Base-by-base conservation (phyloP, 1,140 invertebrate species). In the Metopolophium dirhodum region DNA sequence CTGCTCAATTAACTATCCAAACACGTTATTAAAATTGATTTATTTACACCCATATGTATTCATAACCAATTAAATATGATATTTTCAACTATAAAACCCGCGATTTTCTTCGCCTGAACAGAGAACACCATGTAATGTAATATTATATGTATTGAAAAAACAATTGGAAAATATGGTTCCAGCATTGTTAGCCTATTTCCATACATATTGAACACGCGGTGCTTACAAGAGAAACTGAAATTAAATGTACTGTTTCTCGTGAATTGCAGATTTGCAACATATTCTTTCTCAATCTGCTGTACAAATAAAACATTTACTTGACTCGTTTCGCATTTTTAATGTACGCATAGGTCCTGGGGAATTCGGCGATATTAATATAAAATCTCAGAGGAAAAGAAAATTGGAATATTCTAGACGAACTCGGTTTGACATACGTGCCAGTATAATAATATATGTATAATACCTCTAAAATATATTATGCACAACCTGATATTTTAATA, bases 161-260 rank as follows among this genome's bases (percentile, higher is more conserved):
- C 83, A 30, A 87, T 49, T 87, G 45, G 11, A 20, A 87, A 49
- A 87, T 45, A 87, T 30, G 18, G 8, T 26, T 23, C 30, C 2
- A 35, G 37, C 23, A 18, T 30, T n/a, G 86, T 47, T 49, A 49
- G 86, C 45, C 45, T 87, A 87, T 87, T 87, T 87, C 45, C 85
- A 87, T 87, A 87, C 41, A 47, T 87, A 87, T 87, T 87, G 86
- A 87, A 87, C 45, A n/a, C 83, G 23, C 6, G 30, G 83, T 45
- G 83, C 37, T 26, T 45, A 85, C 37, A 26, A 87, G 86, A 45
- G 26, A 87, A 45, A 47, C 18, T 87, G 45, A 87, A 87, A 49
- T 47, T 87, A 87, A 87, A 87, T n/a, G 61, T n/a, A 14, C 4
- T 30, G 61, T 77, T 77, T n/a, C 30, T 77, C 30, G 61, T n/a